These are phyloP conservation scores for Melitaea cinxia DNA, from an alignment of 1,140 invertebrate genomes.

Conservation along the genomic window DNA sequence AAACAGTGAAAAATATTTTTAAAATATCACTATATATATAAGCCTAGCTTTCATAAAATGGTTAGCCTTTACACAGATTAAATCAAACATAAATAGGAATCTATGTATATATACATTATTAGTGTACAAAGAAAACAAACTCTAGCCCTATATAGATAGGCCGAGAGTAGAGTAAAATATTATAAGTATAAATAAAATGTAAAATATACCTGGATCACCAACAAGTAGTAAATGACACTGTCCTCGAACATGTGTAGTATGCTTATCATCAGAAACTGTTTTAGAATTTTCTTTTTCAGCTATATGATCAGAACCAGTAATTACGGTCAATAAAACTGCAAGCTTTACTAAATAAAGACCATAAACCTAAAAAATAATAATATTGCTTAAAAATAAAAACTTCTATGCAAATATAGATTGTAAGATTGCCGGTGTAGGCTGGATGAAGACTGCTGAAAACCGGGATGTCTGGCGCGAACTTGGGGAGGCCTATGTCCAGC, in stretches of 20 bases:
- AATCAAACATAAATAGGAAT: no score
- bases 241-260: conserved; percentile 81
- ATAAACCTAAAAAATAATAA: conserved; percentile 86
- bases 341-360: conserved; percentile 94
- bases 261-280: conserved; percentile 54
- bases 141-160: neutral
- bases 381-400: conserved; percentile 9
- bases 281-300: conserved; percentile 45
- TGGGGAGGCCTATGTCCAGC: no score
- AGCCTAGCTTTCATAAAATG: no score
- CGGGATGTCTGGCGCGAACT: no score
- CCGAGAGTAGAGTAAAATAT: neutral
- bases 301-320: conserved; percentile 72
- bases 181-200: neutral
- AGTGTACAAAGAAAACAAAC: no score
- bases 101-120: no score
- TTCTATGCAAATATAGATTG: no score
- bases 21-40: no score
- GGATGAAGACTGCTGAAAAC: no score
- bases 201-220: conserved; percentile 89
- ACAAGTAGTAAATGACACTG: conserved; percentile 94
- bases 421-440: no score
- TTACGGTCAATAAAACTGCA: conserved; percentile 85
- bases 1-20: no score
- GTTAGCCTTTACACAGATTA: no score